Evolutionary conservation across 1,140 invertebrate species (phyloP).

Genomic region (Tetramorium simillimum): DNA sequence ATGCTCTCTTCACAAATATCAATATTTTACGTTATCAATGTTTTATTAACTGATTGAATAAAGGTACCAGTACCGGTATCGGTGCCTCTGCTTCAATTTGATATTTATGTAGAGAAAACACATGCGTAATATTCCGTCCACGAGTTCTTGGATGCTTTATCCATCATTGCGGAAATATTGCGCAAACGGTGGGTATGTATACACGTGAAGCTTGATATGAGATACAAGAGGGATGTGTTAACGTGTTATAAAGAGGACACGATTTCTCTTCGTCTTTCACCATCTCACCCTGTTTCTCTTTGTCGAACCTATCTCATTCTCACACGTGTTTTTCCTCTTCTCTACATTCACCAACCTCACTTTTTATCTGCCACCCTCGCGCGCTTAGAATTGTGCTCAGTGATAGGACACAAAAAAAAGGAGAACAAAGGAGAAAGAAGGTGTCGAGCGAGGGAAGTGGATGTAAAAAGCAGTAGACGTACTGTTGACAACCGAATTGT

Average conservation of each 20-base stretch:
- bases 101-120: background rate
- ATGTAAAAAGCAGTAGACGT: constrained; percentile 46
- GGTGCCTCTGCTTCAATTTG: background rate
- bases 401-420: constrained; percentile 40
- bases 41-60: constrained; percentile 21
- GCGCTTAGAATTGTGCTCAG: constrained; percentile 43
- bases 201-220: constrained; percentile 17
- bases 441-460: constrained; percentile 26
- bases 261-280: constrained; percentile 52
- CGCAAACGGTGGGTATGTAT: background rate
- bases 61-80: background rate
- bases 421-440: constrained; percentile 45
- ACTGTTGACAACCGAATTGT: constrained; percentile 69
- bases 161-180: constrained; percentile 16
- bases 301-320: constrained; percentile 42
- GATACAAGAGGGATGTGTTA: constrained; percentile 40
- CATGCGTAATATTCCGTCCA: background rate
- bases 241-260: constrained; percentile 34
- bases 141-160: constrained; percentile 37
- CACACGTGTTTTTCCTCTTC: background rate
- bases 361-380: constrained; percentile 42
- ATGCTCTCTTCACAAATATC: background rate
- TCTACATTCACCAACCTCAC: background rate
- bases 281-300: constrained; percentile 26
- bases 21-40: constrained; percentile 7